phyloP scores from a whole-genome alignment of 30 jellyfish, hydroid and myxozoan genomes.

The Catostylus mosaicus region DNA sequence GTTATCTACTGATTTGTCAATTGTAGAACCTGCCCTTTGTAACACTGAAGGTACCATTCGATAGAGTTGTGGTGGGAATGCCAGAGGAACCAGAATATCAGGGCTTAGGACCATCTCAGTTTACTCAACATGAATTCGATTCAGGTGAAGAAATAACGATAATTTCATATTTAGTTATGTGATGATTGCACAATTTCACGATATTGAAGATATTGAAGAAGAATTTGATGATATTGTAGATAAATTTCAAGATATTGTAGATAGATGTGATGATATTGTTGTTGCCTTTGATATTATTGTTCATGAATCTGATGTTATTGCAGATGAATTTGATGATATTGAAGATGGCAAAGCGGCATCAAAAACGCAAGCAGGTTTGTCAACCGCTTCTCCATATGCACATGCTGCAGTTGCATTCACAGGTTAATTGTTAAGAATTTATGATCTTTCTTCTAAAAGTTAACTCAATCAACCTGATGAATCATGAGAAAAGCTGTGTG shows the following conservation, averaged over 20 bases:
- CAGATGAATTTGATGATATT: conserved; percentile 78
- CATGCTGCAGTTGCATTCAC: neutral
- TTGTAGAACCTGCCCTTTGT: neutral
- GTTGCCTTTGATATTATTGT: neutral
- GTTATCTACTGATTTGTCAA: neutral
- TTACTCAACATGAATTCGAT: conserved; percentile 14
- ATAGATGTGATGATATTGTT: too few relatives aligned
- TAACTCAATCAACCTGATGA: neutral
- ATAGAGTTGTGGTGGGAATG: conserved; percentile 34
- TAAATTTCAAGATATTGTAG: neutral
- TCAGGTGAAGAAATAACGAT: conserved; percentile 27
- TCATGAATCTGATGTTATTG: neutral
- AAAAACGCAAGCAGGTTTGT: neutral
- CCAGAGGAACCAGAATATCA: conserved; percentile 61
- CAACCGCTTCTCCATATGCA: neutral
- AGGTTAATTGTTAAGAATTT: neutral
- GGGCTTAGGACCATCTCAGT: conserved; percentile 34
- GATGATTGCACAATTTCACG: neutral
- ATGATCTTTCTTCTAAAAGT: neutral
- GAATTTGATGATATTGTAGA: neutral
- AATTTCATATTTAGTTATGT: neutral
- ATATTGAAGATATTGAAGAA: neutral
- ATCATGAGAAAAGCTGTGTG: too few relatives aligned
- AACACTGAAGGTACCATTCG: conserved; percentile 33
- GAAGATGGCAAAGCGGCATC: conserved; percentile 19